A percentile compares a stretch with the other conserved stretches of the same genome.
phyloP scores from a whole-genome alignment of 1,140 invertebrate genomes.

The Caenorhabditis brenneri region DNA sequence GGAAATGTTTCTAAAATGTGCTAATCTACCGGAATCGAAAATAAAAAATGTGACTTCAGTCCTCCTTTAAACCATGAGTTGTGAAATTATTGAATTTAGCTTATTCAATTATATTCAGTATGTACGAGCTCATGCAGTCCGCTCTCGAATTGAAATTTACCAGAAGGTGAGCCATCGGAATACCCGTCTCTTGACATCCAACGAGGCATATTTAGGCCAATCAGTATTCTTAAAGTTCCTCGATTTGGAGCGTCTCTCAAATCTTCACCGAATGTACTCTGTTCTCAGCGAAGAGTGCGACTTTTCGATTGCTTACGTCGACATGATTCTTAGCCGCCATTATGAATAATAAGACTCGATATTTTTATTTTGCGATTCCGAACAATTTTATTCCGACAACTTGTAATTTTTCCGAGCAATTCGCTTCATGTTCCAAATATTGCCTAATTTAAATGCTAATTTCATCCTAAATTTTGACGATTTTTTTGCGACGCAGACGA shows the following conservation, averaged over 20 bases:
- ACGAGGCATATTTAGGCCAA: not conserved
- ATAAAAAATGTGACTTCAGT: too few species aligned
- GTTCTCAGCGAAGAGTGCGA: not conserved
- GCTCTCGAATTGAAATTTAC: constrained; percentile 4
- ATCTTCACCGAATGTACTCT: not conserved
- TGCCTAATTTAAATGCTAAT: too few species aligned
- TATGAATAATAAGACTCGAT: not conserved
- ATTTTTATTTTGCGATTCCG: too few species aligned
- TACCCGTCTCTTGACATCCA: not conserved
- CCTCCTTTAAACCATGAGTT: too few species aligned
- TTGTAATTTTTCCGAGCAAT: too few species aligned
- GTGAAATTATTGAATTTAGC: not conserved
- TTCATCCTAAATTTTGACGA: too few species aligned
- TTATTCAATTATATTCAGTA: not conserved
- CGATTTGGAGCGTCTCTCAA: not conserved
- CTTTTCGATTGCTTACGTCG: not conserved
- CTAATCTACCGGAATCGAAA: too few species aligned
- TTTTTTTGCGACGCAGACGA: too few species aligned
- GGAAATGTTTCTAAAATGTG: too few species aligned
- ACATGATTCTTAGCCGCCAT: not conserved
- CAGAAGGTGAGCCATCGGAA: not conserved
- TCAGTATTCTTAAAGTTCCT: not conserved
- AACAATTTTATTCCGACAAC: too few species aligned
- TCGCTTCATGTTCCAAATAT: too few species aligned
- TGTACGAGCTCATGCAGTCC: not conserved